Base-by-base conservation (phyloP, 2,797 vertebrate genomes). In the Steatocranus sp. region DNA sequence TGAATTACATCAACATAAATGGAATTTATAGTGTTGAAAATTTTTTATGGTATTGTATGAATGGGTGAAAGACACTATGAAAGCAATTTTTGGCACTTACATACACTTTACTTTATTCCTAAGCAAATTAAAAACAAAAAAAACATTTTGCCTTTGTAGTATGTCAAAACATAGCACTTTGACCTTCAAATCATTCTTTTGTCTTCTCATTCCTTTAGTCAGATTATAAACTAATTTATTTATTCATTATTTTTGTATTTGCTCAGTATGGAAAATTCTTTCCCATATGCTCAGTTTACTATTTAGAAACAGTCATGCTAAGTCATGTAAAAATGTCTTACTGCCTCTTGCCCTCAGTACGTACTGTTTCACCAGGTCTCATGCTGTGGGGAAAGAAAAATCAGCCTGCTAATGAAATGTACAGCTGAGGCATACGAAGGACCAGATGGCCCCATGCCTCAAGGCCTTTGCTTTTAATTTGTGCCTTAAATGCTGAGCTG, bases 321-420 rank as follows among this genome's bases (percentile, higher is more conserved):
- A 49, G 30, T n/a, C 50, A 32, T 53, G 18, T 68, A 84, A 78
- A 46, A 58, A n/a, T 20, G 53, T 81, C 61, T 78, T 70, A 75
- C 9, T 68, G 32, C 23, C 43, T 38, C 70, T 25, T n/a, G n/a
- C 36, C 46, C 63, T 83, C 25, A 20, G 38, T 75, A 20, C 61
- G 25, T 63, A 80, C 61, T 83, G 48, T 49, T 54, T 73, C 46
- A 36, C 43, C 76, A 30, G 27, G 81, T 66, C 54, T 82, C 27
- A 18, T 81, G 83, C 86, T 83, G 76, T 20, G 23, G 82, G 78
- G 75, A 75, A 81, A 43, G 51, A 86, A 84, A 83, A 86, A 89
- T 85, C 78, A 85, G 36, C 58, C 54, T 11, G 30, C 88, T 87
- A 87, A 92, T 91, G 84, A 93, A 93, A 90, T 88, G 87, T 86